Base-by-base conservation (phyloP, 1,140 invertebrate genomes). In the Latrodectus geometricus region DNA sequence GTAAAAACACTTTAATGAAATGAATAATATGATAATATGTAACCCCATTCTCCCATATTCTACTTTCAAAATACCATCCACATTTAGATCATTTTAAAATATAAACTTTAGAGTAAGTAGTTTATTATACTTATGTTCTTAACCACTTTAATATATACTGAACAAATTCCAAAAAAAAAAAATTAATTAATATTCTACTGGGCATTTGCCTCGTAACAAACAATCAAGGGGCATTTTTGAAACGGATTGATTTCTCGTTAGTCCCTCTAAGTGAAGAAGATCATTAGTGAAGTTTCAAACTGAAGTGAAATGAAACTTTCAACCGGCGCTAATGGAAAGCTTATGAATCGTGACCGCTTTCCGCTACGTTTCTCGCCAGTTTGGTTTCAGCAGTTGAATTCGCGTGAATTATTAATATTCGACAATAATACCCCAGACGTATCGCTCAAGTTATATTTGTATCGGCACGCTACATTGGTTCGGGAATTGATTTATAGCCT, bases 171-270 rank as follows among this genome's bases (percentile, higher is more conserved):
- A 35, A 35, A 35, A 35, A 35, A 3, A 5, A 35, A 35, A 35
- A 35, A 35, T 5, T 3, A 35, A 35, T 35, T 5, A 35, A 35
- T 35, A 50, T 73, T 21, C 35, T 69, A 9, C 12, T n/a, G 48
- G 17, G 8, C 48, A 5, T n/a, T n/a, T n/a, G n/a, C n/a, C 2
- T 0, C 56, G 9, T 12, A 12, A 61, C 56, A 61, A 61, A n/a
- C 70, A n/a, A 17, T 50, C 49, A 50, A 50, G 50, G 49, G 50
- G 49, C 50, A 73, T 50, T 73, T 73, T 50, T 35, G 48, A 69
- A 49, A 0, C 3, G 49, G 48, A 73, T 73, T 73, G 70, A 73
- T 73, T 73, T 73, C 70, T 73, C 70, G 35, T 73, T 52, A 73
- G 70, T 15, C 9, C 4, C 12, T 12, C 9, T n/a, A 21, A 8